phyloP scores from a whole-genome alignment of 2,888 invertebrate species.

The Unio delphinus region DNA sequence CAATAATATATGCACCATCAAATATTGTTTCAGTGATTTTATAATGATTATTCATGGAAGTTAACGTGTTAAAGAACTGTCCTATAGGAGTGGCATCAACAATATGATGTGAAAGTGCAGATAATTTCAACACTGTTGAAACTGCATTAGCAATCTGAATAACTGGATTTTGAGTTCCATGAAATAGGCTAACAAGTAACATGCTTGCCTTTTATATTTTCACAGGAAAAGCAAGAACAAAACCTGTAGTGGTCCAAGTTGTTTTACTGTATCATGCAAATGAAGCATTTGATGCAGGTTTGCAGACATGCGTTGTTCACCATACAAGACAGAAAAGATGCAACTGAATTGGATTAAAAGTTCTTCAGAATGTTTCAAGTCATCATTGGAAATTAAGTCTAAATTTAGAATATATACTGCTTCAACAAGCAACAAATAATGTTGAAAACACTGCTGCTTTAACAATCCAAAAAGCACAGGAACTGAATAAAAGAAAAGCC shows the following conservation, averaged over 20 bases:
- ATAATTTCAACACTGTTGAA: too few species aligned
- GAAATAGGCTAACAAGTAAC: slow-evolving; percentile 3
- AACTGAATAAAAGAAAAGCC: too few species aligned
- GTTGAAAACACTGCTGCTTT: neutral
- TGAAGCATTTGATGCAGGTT: neutral
- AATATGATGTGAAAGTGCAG: too few species aligned
- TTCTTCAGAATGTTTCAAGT: neutral
- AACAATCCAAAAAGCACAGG: slow-evolving; percentile 1
- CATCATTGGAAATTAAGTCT: slow-evolving; percentile 1
- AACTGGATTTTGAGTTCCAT: slow-evolving; percentile 1
- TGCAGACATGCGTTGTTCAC: neutral
- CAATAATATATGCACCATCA: too few species aligned
- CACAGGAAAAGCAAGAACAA: slow-evolving; percentile 7
- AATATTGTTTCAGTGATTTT: too few species aligned
- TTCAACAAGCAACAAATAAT: slow-evolving; percentile 8
- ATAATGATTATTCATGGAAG: too few species aligned
- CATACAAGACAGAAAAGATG: slow-evolving; percentile 4
- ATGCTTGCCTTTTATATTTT: slow-evolving; percentile 1
- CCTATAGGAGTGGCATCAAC: too few species aligned
- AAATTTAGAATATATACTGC: slow-evolving; percentile 8
- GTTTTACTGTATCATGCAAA: neutral
- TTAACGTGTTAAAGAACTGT: too few species aligned
- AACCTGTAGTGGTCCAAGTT: slow-evolving; percentile 8
- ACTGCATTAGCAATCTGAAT: too few species aligned
- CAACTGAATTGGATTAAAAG: slow-evolving; percentile 5